phyloP scores from a whole-genome alignment of 2,113 vertebrate species.

The Rhadina sibilatrix region DNA sequence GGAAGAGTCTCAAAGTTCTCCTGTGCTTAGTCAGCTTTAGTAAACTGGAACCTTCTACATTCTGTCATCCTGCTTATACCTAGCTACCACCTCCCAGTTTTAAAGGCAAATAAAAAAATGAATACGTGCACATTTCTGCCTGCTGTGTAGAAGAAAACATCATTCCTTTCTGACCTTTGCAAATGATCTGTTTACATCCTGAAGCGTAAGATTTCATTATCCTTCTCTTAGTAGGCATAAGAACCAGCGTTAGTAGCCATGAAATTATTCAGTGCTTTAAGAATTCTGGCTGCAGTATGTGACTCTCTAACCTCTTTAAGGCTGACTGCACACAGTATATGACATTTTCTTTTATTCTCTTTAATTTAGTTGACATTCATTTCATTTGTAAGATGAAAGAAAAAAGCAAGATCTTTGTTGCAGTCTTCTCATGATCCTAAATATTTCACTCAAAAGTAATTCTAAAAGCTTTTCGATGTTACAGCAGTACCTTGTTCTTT shows the following conservation, averaged over 20 bases:
- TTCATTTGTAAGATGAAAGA: slow-evolving; percentile 33
- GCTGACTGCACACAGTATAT: slow-evolving; percentile 3
- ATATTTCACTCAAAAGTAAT: slow-evolving; percentile 7
- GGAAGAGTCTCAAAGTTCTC: neutral
- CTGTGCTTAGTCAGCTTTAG: neutral
- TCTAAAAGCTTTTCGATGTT: neutral
- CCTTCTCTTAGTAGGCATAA: neutral
- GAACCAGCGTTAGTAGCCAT: neutral
- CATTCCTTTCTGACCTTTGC: slow-evolving; percentile 18
- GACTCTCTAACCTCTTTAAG: slow-evolving; percentile 10
- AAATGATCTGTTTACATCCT: neutral
- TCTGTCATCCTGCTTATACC: neutral
- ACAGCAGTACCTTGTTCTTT: neutral
- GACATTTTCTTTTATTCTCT: slow-evolving; percentile 45
- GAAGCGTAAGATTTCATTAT: slow-evolving; percentile 8
- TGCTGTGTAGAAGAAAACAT: neutral
- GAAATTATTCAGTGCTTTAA: slow-evolving; percentile 23
- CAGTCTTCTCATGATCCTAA: slow-evolving; percentile 4
- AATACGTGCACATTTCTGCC: neutral
- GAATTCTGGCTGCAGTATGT: neutral
- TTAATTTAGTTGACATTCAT: slow-evolving; percentile 46
- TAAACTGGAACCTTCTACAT: neutral
- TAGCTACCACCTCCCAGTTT: neutral
- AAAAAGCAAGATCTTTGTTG: neutral
- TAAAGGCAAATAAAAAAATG: neutral